phyloP scores from a whole-genome alignment of 2,797 vertebrate species.

The Megalops cyprinoides region DNA sequence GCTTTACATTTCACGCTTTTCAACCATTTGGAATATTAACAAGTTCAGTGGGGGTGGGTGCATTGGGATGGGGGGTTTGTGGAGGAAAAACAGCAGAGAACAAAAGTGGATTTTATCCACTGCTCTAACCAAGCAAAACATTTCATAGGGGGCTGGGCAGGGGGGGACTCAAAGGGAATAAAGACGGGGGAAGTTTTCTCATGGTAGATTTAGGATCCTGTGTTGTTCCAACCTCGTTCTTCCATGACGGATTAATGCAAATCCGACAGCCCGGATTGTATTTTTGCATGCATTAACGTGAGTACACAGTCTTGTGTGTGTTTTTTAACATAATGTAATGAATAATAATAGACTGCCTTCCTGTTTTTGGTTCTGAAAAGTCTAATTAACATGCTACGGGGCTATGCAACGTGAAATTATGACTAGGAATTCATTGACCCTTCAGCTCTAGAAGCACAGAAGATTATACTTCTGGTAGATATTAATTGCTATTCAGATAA shows the following conservation, averaged over 20 bases:
- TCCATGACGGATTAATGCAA: background rate
- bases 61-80: background rate
- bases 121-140: background rate
- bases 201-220: background rate
- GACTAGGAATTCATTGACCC: background rate
- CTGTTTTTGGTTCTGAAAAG: too few relatives aligned
- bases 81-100: background rate
- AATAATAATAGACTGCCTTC: background rate
- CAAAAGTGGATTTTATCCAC: constrained; percentile 26
- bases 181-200: background rate
- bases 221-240: background rate
- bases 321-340: background rate
- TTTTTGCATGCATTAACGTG: background rate
- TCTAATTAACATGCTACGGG: too few relatives aligned
- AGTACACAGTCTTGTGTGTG: background rate
- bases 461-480: background rate
- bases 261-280: background rate
- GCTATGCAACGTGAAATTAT: background rate
- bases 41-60: background rate
- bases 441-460: background rate
- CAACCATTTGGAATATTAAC: constrained; percentile 30
- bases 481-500: background rate
- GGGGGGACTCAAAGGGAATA: background rate
- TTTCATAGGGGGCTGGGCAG: too few relatives aligned
- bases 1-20: background rate